These are phyloP conservation scores for Carapus acus DNA, from an alignment of 2,797 vertebrate species.

Conservation along the genomic window DNA sequence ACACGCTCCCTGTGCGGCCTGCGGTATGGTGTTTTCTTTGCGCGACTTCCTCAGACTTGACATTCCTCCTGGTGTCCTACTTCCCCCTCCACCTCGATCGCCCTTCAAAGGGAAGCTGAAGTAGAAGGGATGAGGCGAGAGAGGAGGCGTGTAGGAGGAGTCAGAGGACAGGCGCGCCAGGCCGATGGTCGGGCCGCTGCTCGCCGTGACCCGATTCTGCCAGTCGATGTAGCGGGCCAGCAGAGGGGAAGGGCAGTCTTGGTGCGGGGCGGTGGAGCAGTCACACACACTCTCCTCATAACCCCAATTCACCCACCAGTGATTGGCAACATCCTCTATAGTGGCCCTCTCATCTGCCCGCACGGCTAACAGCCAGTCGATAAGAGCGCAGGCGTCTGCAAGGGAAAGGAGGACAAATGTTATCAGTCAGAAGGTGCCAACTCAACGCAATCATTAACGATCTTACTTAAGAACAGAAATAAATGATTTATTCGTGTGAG, in stretches of 20 bases:
- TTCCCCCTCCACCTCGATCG: slow-evolving; percentile 32
- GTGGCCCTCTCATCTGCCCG: slow-evolving; percentile 74
- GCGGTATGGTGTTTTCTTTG: slow-evolving; percentile 74
- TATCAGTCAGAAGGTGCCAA: slow-evolving; percentile 21
- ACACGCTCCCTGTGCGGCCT: slow-evolving; percentile 45
- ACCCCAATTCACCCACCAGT: slow-evolving; percentile 88
- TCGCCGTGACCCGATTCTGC: slow-evolving; percentile 67
- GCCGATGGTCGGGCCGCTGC: slow-evolving; percentile 29
- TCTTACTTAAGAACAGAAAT: not conserved
- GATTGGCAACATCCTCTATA: slow-evolving; percentile 81
- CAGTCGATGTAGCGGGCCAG: slow-evolving; percentile 81
- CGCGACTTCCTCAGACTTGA: slow-evolving; percentile 73
- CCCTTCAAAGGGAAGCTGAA: slow-evolving; percentile 58
- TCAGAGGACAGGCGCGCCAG: slow-evolving; percentile 32
- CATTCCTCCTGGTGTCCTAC: slow-evolving; percentile 34
- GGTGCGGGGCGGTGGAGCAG: slow-evolving; percentile 66
- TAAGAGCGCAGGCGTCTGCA: slow-evolving; percentile 79
- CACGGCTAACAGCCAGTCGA: slow-evolving; percentile 80
- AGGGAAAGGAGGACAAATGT: slow-evolving; percentile 15
- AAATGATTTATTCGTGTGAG: not conserved
- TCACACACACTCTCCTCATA: slow-evolving; percentile 78
- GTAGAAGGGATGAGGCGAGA: slow-evolving; percentile 44
- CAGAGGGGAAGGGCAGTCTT: slow-evolving; percentile 76
- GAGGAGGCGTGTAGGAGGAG: slow-evolving; percentile 29
- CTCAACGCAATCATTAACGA: not conserved